A percentile compares a stretch with the other conserved stretches of the same genome.
Conservation (phyloP, 2,113 vertebrate species). For the Megalops atlanticus region DNA sequence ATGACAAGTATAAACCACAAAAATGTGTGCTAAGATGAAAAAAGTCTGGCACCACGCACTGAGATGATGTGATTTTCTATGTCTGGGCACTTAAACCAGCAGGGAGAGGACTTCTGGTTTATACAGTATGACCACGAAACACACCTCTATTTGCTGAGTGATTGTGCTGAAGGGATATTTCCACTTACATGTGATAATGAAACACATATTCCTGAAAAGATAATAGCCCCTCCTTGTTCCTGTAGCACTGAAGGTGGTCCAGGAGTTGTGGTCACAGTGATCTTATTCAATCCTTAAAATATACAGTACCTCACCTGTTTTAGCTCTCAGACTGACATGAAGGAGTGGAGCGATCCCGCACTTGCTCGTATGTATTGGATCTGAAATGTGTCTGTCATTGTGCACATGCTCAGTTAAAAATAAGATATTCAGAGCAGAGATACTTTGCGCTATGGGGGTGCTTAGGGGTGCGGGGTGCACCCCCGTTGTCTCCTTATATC, state of each 20-base stretch:
- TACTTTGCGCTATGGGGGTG: too few relatives aligned
- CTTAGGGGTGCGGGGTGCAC: too few relatives aligned
- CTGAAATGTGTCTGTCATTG: not conserved
- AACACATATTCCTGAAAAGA: not conserved
- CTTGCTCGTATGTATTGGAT: not conserved
- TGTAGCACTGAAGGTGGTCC: not conserved
- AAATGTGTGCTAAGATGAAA: not conserved
- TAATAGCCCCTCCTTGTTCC: not conserved
- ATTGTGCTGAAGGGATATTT: not conserved
- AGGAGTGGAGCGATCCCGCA: not conserved
- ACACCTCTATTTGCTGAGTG: not conserved
- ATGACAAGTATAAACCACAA: conserved; percentile 25
- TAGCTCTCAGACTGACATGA: not conserved
- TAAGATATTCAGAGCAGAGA: too few relatives aligned
- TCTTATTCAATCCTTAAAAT: not conserved
- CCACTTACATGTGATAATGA: not conserved
- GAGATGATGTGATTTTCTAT: not conserved
- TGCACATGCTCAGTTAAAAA: not conserved
- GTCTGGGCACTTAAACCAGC: not conserved
- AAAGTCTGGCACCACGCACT: not conserved
- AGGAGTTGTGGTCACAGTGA: conserved; percentile 1
- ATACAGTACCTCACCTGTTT: not conserved
- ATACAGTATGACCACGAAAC: not conserved
- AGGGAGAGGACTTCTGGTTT: not conserved
- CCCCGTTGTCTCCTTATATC: too few relatives aligned